Base-by-base conservation (phyloP, 1,140 invertebrate genomes). In the Saccostrea cuccullata region DNA sequence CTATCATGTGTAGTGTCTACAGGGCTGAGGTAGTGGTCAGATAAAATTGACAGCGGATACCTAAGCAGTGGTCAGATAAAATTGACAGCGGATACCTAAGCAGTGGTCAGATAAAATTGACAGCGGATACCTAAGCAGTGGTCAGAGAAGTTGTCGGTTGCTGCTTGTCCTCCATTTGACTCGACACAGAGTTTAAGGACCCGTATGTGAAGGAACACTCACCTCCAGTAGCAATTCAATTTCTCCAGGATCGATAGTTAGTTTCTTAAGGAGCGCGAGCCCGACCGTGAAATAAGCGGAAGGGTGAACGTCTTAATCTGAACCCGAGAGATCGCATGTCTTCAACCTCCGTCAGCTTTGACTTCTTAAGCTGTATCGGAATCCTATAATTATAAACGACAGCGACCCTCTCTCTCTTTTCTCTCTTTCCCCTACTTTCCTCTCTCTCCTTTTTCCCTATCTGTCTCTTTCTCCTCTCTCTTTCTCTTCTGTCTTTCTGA, bases 191-290 rank as follows among this genome's bases (percentile, higher is more conserved):
- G 70, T 73, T 73, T 73, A 73, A 73, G 70, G 70, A 73, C 70
- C 70, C 30, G 6, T 15, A 12, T n/a, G 47, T 64, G 58, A 73
- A 73, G 30, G 23, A 73, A 30, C 30, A 26, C 70, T 73, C 70
- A 73, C 70, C 70, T 73, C 30, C 70, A 73, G 26, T 36, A 73
- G 5, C 70, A 73, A 73, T 40, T 73, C 70, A 73, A 73, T 73
- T 73, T 73, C 70, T 73, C 26, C 70, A 30, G 70, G 70, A 73
- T 73, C 70, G 70, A 73, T 73, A 26, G 30, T 30, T 26, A 73
- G 23, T 73, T 73, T 73, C 70, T 73, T 73, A 73, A 73, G 70
- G 70, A 73, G 26, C 70, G 30, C 70, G 70, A 73, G 30, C 26
- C 70, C 70, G 70, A 30, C 70, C 70, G 70, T 73, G 30, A 73